Conservation (phyloP, 2,888 invertebrate species). For the Zhuqinia jingwanae region DNA sequence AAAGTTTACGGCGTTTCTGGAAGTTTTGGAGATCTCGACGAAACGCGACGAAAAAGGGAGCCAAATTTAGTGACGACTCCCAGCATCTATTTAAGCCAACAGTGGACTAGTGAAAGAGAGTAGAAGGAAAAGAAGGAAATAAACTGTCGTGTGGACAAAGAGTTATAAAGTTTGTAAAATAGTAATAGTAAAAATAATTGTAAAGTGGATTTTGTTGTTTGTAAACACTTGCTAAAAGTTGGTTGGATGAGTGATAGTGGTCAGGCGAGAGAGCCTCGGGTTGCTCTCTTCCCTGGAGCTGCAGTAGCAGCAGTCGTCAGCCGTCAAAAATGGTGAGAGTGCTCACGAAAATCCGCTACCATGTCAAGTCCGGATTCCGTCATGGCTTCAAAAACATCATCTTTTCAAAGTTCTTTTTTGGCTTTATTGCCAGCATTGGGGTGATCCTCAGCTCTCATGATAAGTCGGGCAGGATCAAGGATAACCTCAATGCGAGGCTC, state of each 20-base stretch:
- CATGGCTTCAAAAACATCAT: constrained; percentile 76
- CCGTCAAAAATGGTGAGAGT: constrained; percentile 57
- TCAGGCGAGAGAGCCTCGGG: constrained; percentile 20
- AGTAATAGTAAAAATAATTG: too few species aligned
- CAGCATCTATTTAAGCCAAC: background rate
- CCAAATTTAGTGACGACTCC: background rate
- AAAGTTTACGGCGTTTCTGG: constrained; percentile 36
- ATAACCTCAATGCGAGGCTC: constrained; percentile 73
- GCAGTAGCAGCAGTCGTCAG: background rate
- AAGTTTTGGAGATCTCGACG: constrained; percentile 32
- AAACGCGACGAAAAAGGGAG: background rate
- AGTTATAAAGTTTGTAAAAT: too few species aligned
- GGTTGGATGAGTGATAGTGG: constrained; percentile 54
- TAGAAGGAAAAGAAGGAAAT: too few species aligned
- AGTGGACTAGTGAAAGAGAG: too few species aligned
- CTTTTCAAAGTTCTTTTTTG: constrained; percentile 76
- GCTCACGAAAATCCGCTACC: constrained; percentile 69
- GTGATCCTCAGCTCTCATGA: constrained; percentile 72
- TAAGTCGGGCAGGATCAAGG: constrained; percentile 72
- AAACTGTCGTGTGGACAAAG: too few species aligned
- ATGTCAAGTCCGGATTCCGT: constrained; percentile 74
- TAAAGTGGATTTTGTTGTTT: background rate
- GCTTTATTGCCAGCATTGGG: constrained; percentile 72
- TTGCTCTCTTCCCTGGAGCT: constrained; percentile 11
- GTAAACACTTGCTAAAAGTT: background rate